Evolutionary conservation across 2,888 invertebrate genomes (phyloP).

Genomic region (Poecilobothrus nobilitatus): DNA sequence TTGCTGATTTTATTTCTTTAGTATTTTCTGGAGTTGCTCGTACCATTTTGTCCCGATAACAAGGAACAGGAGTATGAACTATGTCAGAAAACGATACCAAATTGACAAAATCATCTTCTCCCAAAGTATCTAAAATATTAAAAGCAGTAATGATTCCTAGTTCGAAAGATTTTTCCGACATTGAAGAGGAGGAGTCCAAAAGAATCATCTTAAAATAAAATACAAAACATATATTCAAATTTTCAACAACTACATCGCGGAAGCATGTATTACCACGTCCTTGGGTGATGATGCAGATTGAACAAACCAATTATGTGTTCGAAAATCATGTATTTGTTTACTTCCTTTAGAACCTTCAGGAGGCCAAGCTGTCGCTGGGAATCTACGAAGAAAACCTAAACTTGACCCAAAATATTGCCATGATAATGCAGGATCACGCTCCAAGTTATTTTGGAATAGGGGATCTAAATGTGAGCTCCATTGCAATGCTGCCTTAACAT

Average conservation of each 20-base stretch:
- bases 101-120: conserved; percentile 95
- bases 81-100: conserved; percentile 82
- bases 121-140: conserved; percentile 86
- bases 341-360: conserved; percentile 71
- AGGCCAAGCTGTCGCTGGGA: conserved; percentile 91
- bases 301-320: conserved; percentile 91
- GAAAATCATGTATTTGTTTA: conserved; percentile 85
- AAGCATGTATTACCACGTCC: conserved; percentile 61
- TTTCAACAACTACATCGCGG: neutral
- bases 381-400: conserved; percentile 89
- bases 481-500: conserved; percentile 80
- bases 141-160: conserved; percentile 83
- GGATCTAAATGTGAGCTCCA: conserved; percentile 93
- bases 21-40: conserved; percentile 77
- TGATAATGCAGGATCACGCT: conserved; percentile 81
- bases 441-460: conserved; percentile 81
- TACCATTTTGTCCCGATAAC: conserved; percentile 83
- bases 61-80: conserved; percentile 75
- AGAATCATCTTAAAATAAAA: conserved; percentile 54
- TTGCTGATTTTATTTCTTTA: conserved; percentile 66
- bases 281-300: conserved; percentile 96
- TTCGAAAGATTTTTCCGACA: conserved; percentile 73
- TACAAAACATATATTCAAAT: neutral
- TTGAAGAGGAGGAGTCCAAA: conserved; percentile 82
- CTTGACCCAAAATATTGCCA: conserved; percentile 99